A percentile compares a stretch with the other conserved stretches of the same genome.
Conservation (phyloP, 2,113 vertebrate genomes). For the Pseudonaja textilis region DNA sequence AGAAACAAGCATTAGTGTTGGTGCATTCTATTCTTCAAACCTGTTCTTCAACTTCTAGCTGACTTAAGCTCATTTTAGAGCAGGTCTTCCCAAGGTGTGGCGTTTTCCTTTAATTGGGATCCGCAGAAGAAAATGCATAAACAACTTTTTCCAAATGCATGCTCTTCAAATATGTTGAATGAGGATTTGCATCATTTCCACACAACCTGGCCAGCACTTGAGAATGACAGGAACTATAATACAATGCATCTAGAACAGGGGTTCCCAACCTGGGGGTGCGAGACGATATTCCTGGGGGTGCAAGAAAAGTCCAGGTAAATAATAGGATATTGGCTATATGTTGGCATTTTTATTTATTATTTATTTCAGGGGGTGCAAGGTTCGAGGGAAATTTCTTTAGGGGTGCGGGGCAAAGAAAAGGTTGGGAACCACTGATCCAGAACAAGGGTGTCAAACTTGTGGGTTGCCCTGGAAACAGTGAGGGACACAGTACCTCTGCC, state of each 20-base stretch:
- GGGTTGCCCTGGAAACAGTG: too few species aligned
- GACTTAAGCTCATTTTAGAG: not conserved
- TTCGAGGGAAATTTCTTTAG: too few species aligned
- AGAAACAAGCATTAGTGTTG: not conserved
- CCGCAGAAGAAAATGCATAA: not conserved
- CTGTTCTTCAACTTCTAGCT: not conserved
- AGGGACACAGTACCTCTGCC: too few species aligned
- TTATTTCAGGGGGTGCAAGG: too few species aligned
- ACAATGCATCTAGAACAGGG: not conserved
- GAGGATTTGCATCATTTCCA: not conserved
- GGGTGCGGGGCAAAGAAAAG: too few species aligned
- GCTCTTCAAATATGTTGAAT: not conserved
- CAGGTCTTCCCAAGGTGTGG: rapidly evolving
- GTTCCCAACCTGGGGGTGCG: too few species aligned
- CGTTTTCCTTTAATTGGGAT: not conserved
- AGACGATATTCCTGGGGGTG: too few species aligned
- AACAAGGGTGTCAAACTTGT: too few species aligned
- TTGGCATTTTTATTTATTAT: too few species aligned
- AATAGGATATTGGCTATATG: too few species aligned
- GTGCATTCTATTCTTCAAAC: not conserved
- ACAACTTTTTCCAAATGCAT: not conserved
- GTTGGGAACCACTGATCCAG: too few species aligned
- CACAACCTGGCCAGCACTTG: not conserved
- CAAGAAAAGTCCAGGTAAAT: too few species aligned
- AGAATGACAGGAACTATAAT: not conserved